Percentiles rank a stretch among this genome's conserved stretches.
Conservation (phyloP, 2,113 vertebrate species). For the Bungarus multicinctus region DNA sequence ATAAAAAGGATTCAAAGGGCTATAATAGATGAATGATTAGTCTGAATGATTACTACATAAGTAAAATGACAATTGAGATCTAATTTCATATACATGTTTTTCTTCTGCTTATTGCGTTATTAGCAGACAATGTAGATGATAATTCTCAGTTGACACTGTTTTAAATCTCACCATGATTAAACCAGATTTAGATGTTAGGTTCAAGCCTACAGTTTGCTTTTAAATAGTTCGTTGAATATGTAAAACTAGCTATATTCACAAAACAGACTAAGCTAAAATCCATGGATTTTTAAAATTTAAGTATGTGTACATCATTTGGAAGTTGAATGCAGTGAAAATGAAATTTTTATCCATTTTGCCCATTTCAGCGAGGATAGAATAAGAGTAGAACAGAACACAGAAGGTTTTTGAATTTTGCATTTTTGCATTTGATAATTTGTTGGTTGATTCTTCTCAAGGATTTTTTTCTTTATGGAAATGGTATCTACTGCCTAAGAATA, state of each 20-base stretch:
- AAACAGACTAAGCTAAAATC: not conserved
- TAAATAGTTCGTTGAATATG: not conserved
- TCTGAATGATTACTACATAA: not conserved
- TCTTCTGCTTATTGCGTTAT: not conserved
- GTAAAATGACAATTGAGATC: not conserved
- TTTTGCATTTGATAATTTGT: not conserved
- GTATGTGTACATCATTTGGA: no score
- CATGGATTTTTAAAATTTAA: not conserved
- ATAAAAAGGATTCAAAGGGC: not conserved
- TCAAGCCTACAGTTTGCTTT: not conserved
- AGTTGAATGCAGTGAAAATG: not conserved
- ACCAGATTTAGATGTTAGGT: not conserved
- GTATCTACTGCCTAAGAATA: not conserved
- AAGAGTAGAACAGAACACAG: not conserved
- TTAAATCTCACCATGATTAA: not conserved
- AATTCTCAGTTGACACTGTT: not conserved
- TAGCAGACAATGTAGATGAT: not conserved
- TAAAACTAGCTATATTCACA: not conserved
- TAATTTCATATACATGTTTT: not conserved
- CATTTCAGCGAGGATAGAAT: rapidly evolving
- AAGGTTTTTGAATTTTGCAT: not conserved
- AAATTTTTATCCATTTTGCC: rapidly evolving
- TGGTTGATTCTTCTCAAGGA: rapidly evolving
- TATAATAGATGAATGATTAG: not conserved
- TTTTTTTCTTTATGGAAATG: not conserved